Base-by-base conservation (phyloP, 2,113 vertebrate genomes). In the Clinocottus analis region DNA sequence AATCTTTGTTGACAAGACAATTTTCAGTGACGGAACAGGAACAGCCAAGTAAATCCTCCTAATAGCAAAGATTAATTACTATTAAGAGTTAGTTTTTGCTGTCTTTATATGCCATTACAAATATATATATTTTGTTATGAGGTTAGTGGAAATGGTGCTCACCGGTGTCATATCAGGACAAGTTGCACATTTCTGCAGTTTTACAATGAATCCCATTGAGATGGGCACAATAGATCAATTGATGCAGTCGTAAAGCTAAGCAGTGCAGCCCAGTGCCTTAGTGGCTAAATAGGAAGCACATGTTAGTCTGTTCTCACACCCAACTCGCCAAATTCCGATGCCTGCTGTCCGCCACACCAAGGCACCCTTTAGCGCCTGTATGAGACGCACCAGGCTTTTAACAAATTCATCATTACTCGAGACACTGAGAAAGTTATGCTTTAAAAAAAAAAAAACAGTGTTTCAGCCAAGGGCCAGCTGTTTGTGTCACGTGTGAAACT, bases 1-100 rank as follows among this genome's bases (percentile, higher is more conserved):
- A 82, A 79, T 83, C 39, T 69, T 67, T 80, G 83, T 76, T 85
- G 72, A 81, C 82, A 56, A 84, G 56, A 77, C 56, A 66, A 25
- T 86, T 82, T 88, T 74, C 49, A 72, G 62, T 31, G 37, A 61
- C 41, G 29, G 43, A 82, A 80, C 62, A 82, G 68, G 73, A 85
- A 84, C 58, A 72, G 67, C 70, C 17, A 70, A 75, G 64, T 64
- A 65, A 82, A 84, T 77, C 62, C 65, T 55, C 61, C 75, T 76
- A 62, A 87, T 80, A 75, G 62, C 16, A 55, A 74, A 86, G 68
- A 89, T 83, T 43, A 80, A 89, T 86, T 74, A 62, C 51, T 47
- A 31, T 55, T 69, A 61, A 71, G 74, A 83, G 27, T 72, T 86
- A 29, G 69, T 78, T 73, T 75, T 81, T 73, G 39, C 59, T 72